Percentiles rank a stretch among this genome's conserved stretches.
Evolutionary conservation across 2,888 invertebrate genomes (phyloP).

Genomic region (Lamellibrachia columna): DNA sequence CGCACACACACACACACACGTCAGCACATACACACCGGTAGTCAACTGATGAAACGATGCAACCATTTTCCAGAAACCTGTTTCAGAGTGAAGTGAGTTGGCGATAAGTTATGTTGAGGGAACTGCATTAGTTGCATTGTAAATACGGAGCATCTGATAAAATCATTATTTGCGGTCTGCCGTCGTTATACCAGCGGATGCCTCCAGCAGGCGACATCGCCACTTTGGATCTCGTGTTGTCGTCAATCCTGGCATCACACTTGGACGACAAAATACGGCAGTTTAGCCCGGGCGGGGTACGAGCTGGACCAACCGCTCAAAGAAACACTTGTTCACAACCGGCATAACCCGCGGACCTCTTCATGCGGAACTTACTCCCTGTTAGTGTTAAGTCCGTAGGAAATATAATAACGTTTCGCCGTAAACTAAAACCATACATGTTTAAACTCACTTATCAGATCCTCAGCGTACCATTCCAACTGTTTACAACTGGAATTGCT

Average conservation of each 20-base stretch:
- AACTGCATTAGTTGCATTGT: background rate
- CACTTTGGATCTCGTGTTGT: too few relatives aligned
- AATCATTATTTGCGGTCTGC: background rate
- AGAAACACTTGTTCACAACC: background rate
- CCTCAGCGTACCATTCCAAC: too few relatives aligned
- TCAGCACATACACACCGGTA: too few relatives aligned
- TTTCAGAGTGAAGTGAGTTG: background rate
- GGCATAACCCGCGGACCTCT: background rate
- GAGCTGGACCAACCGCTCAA: background rate
- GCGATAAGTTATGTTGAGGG: background rate
- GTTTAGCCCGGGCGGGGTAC: background rate
- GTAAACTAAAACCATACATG: too few relatives aligned
- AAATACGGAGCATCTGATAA: background rate
- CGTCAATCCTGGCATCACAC: background rate
- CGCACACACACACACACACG: too few relatives aligned
- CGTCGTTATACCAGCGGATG: background rate
- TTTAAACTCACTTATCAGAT: too few relatives aligned
- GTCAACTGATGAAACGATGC: too few relatives aligned
- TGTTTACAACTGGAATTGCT: too few relatives aligned
- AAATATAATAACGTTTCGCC: too few relatives aligned
- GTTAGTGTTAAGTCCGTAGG: too few relatives aligned
- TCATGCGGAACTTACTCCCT: too few relatives aligned
- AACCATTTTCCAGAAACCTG: too few relatives aligned
- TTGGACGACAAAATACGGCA: background rate
- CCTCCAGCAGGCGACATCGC: background rate